These are phyloP conservation scores for Neopelma chrysocephalum DNA, from an alignment of 2,797 vertebrate genomes.

Conservation along the genomic window DNA sequence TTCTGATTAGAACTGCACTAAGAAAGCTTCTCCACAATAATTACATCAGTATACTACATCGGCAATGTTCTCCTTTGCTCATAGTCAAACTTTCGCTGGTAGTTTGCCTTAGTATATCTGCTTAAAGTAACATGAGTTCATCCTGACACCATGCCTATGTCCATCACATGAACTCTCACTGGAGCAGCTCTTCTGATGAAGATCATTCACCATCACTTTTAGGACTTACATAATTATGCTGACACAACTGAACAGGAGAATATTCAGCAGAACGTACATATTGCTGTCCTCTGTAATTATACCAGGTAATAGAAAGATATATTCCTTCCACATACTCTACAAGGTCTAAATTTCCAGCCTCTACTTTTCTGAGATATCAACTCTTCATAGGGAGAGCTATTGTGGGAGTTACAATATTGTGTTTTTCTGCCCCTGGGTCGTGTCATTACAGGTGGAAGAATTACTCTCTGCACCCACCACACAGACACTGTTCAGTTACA, in stretches of 20 bases:
- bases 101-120: neutral
- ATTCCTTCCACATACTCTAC: neutral
- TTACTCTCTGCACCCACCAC: neutral
- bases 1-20: neutral
- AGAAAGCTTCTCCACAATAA: neutral
- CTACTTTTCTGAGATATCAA: neutral
- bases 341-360: neutral
- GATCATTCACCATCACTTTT: neutral
- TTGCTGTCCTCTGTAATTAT: neutral
- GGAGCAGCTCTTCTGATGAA: neutral
- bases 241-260: neutral
- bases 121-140: neutral
- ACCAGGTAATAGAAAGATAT: neutral
- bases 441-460: conserved; percentile 40
- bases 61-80: neutral
- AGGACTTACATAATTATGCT: neutral
- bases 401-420: neutral
- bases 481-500: conserved; percentile 36
- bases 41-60: neutral
- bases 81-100: neutral
- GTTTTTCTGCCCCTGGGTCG: conserved; percentile 25
- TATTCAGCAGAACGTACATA: neutral
- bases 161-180: neutral
- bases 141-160: neutral
- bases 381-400: neutral